Evolutionary conservation across 2,888 invertebrate species (phyloP), one percentile per base, ranked within the genome.

Genomic region (Drosophila paramelanica): DNA sequence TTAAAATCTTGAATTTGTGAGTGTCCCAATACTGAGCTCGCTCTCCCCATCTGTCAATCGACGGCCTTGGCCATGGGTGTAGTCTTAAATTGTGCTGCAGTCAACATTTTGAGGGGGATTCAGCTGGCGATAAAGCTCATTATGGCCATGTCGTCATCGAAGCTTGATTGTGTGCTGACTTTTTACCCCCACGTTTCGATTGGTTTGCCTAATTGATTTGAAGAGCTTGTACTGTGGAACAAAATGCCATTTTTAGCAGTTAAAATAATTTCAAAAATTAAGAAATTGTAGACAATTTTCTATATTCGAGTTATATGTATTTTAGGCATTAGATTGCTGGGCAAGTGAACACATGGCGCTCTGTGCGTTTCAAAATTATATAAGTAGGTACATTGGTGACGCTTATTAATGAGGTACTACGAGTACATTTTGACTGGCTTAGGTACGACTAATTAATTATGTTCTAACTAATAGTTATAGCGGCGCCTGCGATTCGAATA

Each of bases 401-500:
- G 59, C 70, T 73, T 74, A 66, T 42, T 52, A 13, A 36, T 77
- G 77, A 75, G 77, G 57, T 71, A 70, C 62, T 27, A 47, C 13
- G 43, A 51, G 33, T 64, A 46, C 52, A 52, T 45, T 65, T 43
- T 66, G 41, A 65, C 57, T 61, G 70, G 39, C 47, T 52, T 36
- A 43, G 51, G 23, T 58, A 60, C 46, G 55, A 43, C 38, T 65
- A 65, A 31, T 31, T 23, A 39, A 45, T 53, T 56, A 49, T 17
- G 7, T 4, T 39, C 45, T 57, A 23, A 17, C 69, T 76, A 91
- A 73, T 91, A 90, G 69, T 88, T 89, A 61, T 77, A 90, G 55
- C 90, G 88, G 17, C 90, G 85, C 27, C 66, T 75, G 41, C 88
- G 90, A 75, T 91, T 90, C n/a, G 84, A 78, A 38, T 89, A 90